Base-by-base conservation (phyloP, 2,113 vertebrate species). In the Daphoenositta chrysoptera region DNA sequence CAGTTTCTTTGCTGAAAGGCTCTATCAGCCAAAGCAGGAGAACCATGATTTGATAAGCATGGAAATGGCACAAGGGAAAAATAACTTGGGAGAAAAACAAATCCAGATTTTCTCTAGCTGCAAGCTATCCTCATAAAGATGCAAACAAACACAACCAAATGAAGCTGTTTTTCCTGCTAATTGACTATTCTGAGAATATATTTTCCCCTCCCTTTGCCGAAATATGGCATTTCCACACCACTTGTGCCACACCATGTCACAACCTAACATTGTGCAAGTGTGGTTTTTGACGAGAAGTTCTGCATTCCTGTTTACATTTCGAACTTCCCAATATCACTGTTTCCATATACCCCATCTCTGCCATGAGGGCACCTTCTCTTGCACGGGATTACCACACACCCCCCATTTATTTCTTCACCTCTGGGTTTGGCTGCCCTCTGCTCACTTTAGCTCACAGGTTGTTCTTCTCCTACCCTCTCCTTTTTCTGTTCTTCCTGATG, bases 181-280 rank as follows among this genome's bases (percentile, higher is more conserved):
- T 0, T 61, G 19, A 47, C 58, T 54, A 2, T 44, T 68, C 6
- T 24, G n/a, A 77, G 89, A 76, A 39, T 26, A 21, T 20, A 11
- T 64, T 76, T 79, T 13, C 5, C 4, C 53, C 31, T 37, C n/a
- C 35, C 45, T 65, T 42, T 39, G 54, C 87, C 11, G 3, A 82
- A 96, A 64, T 3, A 71, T 0, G 0, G 33, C n/a, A 53, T 58
- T 93, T 81, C 76, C 60, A 72, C 80, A 37, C 1, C 0, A 1
- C 17, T 66, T 73, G 50, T 40, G 64, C 83, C 88, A 79, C 24
- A 47, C 33, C 23, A 14, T 78, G 92, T 86, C 85, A 37, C 92
- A 93, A 64, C 5, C 44, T 24, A 8, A 4, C 5, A 10, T 78
- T 47, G 71, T 3, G 21, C 89, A 95, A 94, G 81, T 4, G 26